A percentile compares a stretch with the other conserved stretches of the same genome.
Conservation (phyloP, 2,113 vertebrate species). For the Silurus glanis region DNA sequence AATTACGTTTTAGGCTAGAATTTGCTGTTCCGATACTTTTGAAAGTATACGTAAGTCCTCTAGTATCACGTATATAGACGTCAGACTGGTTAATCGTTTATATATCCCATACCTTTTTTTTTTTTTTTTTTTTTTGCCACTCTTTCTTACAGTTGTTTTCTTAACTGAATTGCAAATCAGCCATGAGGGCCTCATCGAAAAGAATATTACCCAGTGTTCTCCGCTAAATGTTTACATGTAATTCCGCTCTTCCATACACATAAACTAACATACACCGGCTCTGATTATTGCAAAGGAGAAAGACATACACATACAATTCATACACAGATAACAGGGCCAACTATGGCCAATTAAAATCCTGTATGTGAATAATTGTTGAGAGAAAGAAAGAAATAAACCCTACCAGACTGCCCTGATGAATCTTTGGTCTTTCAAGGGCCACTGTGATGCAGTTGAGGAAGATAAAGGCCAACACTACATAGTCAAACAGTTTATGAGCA, state of each 20-base stretch:
- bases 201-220: not conserved
- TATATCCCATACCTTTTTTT: not conserved
- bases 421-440: slow-evolving; percentile 94
- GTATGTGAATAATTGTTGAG: not conserved
- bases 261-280: not conserved
- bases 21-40: not conserved
- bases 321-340: not conserved
- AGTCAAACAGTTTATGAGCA: slow-evolving; percentile 96
- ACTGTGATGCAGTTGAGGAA: slow-evolving; percentile 99
- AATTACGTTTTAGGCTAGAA: too few species aligned
- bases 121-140: not conserved
- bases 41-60: not conserved
- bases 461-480: slow-evolving; percentile 93
- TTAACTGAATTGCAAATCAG: not conserved
- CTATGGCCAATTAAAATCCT: not conserved
- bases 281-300: not conserved
- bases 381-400: slow-evolving; percentile 51
- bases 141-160: not conserved
- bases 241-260: not conserved
- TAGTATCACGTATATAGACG: not conserved
- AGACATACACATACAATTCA: not conserved
- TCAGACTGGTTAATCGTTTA: not conserved
- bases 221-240: not conserved
- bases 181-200: not conserved
- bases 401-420: slow-evolving; percentile 94